phyloP scores from a whole-genome alignment of 2,797 vertebrate species.

The Pitangus sulphuratus region DNA sequence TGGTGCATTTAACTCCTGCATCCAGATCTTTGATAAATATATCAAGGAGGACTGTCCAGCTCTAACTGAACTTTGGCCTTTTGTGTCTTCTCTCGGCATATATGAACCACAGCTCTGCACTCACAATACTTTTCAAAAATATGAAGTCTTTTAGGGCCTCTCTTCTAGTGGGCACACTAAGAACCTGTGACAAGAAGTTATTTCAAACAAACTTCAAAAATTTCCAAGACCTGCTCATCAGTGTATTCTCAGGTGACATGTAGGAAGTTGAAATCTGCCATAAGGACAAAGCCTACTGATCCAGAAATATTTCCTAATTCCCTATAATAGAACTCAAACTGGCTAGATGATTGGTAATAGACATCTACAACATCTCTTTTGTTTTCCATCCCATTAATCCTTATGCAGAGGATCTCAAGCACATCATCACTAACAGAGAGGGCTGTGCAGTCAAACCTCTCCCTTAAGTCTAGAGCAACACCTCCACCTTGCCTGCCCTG shows the following conservation, averaged over 20 bases:
- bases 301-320: neutral
- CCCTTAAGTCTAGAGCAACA: neutral
- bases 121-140: neutral
- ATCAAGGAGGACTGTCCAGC: neutral
- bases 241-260: neutral
- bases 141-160: neutral
- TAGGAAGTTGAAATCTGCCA: neutral
- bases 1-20: neutral
- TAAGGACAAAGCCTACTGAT: neutral
- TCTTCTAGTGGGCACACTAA: neutral
- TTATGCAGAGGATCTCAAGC: neutral
- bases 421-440: neutral
- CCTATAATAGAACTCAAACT: neutral
- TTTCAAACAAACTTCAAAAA: neutral
- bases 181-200: neutral
- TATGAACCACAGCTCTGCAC: neutral
- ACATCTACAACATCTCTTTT: neutral
- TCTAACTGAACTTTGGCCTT: neutral
- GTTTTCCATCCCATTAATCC: neutral
- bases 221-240: neutral
- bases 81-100: neutral
- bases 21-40: neutral
- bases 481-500: neutral
- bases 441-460: neutral
- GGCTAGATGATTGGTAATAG: neutral